These are phyloP conservation scores for Paracyclopina nana DNA, from an alignment of 1,140 invertebrate genomes.

Conservation along the genomic window DNA sequence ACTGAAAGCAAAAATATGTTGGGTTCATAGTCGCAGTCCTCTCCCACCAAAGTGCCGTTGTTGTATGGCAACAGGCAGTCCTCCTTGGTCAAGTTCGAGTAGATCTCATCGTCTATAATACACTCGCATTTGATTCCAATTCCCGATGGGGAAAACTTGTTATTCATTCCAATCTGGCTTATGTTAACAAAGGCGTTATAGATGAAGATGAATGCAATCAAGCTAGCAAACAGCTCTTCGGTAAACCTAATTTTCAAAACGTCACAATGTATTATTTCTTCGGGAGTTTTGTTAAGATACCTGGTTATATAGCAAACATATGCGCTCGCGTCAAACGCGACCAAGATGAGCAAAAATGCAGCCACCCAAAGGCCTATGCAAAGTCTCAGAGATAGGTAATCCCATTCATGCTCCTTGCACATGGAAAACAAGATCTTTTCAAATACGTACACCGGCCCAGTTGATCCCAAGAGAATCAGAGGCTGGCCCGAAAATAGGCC, in stretches of 20 bases:
- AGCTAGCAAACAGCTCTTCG: conserved; percentile 94
- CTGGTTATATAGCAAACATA: conserved; percentile 95
- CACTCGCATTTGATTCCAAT: background rate
- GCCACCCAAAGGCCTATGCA: conserved; percentile 93
- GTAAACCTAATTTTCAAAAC: conserved; percentile 43
- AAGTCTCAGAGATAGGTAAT: conserved; percentile 75
- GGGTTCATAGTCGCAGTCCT: background rate
- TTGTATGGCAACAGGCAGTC: background rate
- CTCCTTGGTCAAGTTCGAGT: background rate
- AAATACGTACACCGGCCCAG: conserved; percentile 92
- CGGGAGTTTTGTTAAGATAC: background rate
- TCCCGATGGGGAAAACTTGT: conserved; percentile 1
- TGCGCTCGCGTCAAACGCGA: conserved; percentile 86
- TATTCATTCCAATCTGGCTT: background rate
- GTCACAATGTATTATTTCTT: too few relatives aligned
- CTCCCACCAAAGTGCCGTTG: background rate
- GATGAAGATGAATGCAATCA: conserved; percentile 98
- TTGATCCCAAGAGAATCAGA: conserved; percentile 88
- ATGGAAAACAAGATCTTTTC: conserved; percentile 92
- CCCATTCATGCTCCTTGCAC: conserved; percentile 38
- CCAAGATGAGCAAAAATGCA: conserved; percentile 62
- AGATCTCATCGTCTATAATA: background rate
- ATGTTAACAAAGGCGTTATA: conserved; percentile 44
- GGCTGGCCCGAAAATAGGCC: conserved; percentile 95
- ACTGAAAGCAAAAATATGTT: conserved; percentile 26